Evolutionary conservation across 2,888 invertebrate species (phyloP).

Genomic region (Mythimna vitellina): DNA sequence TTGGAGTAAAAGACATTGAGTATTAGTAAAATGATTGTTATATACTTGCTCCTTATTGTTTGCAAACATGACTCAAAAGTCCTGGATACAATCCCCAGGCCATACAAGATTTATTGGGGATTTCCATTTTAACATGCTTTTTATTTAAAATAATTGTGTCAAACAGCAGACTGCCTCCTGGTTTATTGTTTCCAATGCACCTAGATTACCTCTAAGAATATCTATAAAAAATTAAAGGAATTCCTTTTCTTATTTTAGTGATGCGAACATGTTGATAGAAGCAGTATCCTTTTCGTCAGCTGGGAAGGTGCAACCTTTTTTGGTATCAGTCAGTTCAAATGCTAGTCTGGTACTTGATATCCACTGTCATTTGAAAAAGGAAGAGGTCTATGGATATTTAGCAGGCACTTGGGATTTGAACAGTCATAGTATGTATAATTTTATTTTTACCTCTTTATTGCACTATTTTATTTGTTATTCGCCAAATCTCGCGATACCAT

Average conservation of each 20-base stretch:
- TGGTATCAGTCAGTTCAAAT: slow-evolving; percentile 96
- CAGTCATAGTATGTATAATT: slow-evolving; percentile 94
- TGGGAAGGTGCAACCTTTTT: slow-evolving; percentile 98
- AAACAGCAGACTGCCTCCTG: slow-evolving; percentile 6
- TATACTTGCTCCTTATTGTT: not conserved
- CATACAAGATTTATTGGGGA: no score
- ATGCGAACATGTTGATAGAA: slow-evolving; percentile 97
- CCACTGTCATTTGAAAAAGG: slow-evolving; percentile 98
- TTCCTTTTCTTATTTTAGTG: slow-evolving; percentile 90
- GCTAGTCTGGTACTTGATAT: slow-evolving; percentile 97
- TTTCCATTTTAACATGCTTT: no score
- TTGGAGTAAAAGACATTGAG: slow-evolving; percentile 8
- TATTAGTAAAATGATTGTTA: not conserved
- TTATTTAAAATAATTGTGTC: not conserved
- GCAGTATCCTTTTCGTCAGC: slow-evolving; percentile 96
- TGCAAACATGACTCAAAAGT: no score
- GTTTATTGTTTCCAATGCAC: slow-evolving; percentile 46
- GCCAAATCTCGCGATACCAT: not conserved
- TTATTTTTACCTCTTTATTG: not conserved
- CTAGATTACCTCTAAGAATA: slow-evolving; percentile 13
- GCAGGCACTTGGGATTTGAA: slow-evolving; percentile 99
- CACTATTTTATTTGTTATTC: not conserved
- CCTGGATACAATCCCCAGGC: not conserved
- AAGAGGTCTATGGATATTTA: slow-evolving; percentile 98
- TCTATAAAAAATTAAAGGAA: slow-evolving; percentile 34